Percentiles rank a stretch among this genome's conserved stretches.
These are phyloP conservation scores for Siniperca knerii DNA, from an alignment of 2,113 vertebrate genomes.

Conservation along the genomic window DNA sequence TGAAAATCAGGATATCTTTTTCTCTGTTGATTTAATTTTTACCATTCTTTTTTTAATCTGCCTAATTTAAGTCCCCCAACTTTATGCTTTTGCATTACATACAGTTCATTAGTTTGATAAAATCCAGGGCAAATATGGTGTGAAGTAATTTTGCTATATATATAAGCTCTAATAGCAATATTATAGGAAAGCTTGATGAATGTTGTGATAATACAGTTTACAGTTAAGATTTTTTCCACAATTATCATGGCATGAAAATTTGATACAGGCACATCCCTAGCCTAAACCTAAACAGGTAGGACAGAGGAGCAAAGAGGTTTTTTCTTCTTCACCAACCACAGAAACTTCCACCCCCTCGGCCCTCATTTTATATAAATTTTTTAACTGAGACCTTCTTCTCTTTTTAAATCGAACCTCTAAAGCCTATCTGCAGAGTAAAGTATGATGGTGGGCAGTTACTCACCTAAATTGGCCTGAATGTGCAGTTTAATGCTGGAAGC, in stretches of 20 bases:
- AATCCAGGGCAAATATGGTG: too few relatives aligned
- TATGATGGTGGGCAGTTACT: constrained; percentile 48
- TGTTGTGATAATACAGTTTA: not conserved
- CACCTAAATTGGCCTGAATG: constrained; percentile 54
- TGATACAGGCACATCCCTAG: not conserved
- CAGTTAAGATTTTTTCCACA: not conserved
- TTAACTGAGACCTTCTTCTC: constrained; percentile 21
- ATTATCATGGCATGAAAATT: not conserved
- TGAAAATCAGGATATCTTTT: not conserved
- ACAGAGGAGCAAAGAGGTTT: not conserved
- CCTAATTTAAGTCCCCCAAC: too few relatives aligned
- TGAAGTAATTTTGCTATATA: too few relatives aligned
- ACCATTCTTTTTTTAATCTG: too few relatives aligned
- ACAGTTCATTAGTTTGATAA: too few relatives aligned
- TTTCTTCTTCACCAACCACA: not conserved
- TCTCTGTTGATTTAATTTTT: too few relatives aligned
- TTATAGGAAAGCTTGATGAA: not conserved
- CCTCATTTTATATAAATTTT: constrained; percentile 23
- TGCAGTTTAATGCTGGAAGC: constrained; percentile 48
- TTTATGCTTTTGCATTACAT: not conserved
- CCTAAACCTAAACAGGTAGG: not conserved
- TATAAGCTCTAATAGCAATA: too few relatives aligned
- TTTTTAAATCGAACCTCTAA: constrained; percentile 32
- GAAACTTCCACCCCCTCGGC: not conserved
- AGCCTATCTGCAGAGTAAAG: constrained; percentile 38